Evolutionary conservation across 2,888 invertebrate species (phyloP).

Genomic region (Pammene fasciana): DNA sequence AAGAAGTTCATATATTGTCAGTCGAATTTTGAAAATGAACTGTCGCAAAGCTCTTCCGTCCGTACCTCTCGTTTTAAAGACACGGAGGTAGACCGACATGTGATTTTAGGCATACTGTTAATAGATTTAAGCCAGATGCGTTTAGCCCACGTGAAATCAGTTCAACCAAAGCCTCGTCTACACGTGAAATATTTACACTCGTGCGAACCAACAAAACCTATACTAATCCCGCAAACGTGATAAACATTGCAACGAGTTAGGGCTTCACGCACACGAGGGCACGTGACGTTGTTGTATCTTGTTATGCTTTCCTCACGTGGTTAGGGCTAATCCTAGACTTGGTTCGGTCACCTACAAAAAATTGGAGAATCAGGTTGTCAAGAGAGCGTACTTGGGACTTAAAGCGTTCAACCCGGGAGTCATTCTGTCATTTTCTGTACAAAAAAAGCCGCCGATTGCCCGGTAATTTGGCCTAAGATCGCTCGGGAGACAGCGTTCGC

Average conservation of each 20-base stretch:
- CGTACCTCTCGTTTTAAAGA: too few relatives aligned
- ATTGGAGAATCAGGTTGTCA: too few relatives aligned
- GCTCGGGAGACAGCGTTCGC: too few relatives aligned
- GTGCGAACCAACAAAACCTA: conserved; percentile 15
- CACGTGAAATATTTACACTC: conserved; percentile 6
- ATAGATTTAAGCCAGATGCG: background rate
- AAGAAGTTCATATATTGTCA: too few relatives aligned
- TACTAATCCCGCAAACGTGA: conserved; percentile 12
- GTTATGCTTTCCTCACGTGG: background rate
- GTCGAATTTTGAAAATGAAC: too few relatives aligned
- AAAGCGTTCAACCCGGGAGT: too few relatives aligned
- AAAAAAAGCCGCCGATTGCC: too few relatives aligned
- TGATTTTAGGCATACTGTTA: background rate
- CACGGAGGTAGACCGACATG: background rate
- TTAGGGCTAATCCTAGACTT: background rate
- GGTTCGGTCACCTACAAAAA: too few relatives aligned
- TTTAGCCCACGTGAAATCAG: background rate
- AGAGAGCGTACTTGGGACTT: too few relatives aligned
- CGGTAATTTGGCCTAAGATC: too few relatives aligned
- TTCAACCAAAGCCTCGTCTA: background rate
- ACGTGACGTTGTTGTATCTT: conserved; percentile 4
- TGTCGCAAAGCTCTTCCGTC: too few relatives aligned
- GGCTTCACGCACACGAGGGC: conserved; percentile 19
- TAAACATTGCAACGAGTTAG: conserved; percentile 2
- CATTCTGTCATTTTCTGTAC: too few relatives aligned